Conservation (phyloP, 37 sponge, comb jelly and placozoan species). For the Tethya wilhelma region DNA sequence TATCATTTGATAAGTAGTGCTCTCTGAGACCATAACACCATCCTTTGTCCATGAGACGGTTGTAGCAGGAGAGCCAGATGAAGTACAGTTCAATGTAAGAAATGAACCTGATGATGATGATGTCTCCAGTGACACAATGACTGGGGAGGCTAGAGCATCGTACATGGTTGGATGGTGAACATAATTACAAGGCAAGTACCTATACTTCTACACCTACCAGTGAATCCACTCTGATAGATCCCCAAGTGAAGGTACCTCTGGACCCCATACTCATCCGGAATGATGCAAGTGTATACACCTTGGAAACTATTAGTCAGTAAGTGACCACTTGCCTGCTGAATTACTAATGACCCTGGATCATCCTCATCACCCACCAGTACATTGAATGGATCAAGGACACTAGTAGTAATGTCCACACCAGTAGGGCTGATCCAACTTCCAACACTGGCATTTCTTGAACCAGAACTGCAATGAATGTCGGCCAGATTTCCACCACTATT, state of each 20-base stretch:
- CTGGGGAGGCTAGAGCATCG: too few relatives aligned
- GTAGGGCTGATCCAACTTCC: constrained; percentile 18
- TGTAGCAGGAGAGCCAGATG: constrained; percentile 24
- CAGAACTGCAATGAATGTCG: constrained; percentile 18
- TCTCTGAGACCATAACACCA: not conserved
- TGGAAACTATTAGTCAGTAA: constrained; percentile 7
- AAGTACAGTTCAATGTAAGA: constrained; percentile 18
- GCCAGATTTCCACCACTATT: not conserved
- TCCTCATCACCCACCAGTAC: not conserved
- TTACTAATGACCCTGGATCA: constrained; percentile 1
- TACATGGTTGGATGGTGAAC: too few relatives aligned
- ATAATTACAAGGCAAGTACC: too few relatives aligned
- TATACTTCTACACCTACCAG: not conserved
- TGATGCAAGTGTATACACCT: constrained; percentile 32
- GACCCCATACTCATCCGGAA: constrained; percentile 28
- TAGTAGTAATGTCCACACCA: constrained; percentile 12
- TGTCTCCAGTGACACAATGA: too few relatives aligned
- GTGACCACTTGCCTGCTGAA: constrained; percentile 2
- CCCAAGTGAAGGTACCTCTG: not conserved
- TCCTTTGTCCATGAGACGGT: constrained; percentile 20
- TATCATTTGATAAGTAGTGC: not conserved
- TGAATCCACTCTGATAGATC: constrained; percentile 14
- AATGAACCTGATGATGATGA: not conserved
- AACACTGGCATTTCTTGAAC: not conserved
- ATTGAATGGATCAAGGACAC: constrained; percentile 10